Base-by-base conservation (phyloP, 2,797 vertebrate genomes). In the Hemitrygon akajei region DNA sequence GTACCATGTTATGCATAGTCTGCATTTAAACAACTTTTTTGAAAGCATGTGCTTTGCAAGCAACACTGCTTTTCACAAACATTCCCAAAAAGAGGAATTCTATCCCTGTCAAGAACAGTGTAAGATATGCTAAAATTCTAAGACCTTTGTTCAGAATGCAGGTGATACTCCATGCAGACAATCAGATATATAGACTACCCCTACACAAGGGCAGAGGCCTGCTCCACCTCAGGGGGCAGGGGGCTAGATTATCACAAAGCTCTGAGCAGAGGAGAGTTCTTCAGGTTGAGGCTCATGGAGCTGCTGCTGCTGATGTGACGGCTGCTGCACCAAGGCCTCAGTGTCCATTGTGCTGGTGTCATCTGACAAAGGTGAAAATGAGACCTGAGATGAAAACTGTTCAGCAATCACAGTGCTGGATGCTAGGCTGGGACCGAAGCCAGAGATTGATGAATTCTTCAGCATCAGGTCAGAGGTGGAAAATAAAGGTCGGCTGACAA, bases 151-250 rank as follows among this genome's bases (percentile, higher is more conserved):
- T 95, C 94, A 94, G 95, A 97, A 95, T 96, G 94, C 95, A 95
- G 96, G 96, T 96, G 96, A 97, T 97, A 97, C 96, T 97, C 97
- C 98, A 98, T 98, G 98, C 98, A 98, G 97, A 97, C 94, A 95
- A 94, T 96, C 95, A 95, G 95, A 96, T 95, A 96, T 95, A 95
- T 95, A 94, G 95, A 95, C 94, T 94, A 89, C 95, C 95, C 94
- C 89, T 94, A 94, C 87, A n/a, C n/a, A 76, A 87, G 94, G 96
- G 96, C 96, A 96, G 97, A 98, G 98, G 95, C 98, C 98, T 94
- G 98, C 98, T 98, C 97, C 96, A 96, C 95, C 96, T 95, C 86
- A 37, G 58, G 87, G 87, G 87, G 69, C 22, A 37, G 16, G 79
- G 91, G 93, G 94, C 96, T 97, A 99, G 97, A 98, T 98, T 94